These are phyloP conservation scores for Aptenodytes forsteri DNA, from an alignment of 2,113 vertebrate species.

Conservation along the genomic window DNA sequence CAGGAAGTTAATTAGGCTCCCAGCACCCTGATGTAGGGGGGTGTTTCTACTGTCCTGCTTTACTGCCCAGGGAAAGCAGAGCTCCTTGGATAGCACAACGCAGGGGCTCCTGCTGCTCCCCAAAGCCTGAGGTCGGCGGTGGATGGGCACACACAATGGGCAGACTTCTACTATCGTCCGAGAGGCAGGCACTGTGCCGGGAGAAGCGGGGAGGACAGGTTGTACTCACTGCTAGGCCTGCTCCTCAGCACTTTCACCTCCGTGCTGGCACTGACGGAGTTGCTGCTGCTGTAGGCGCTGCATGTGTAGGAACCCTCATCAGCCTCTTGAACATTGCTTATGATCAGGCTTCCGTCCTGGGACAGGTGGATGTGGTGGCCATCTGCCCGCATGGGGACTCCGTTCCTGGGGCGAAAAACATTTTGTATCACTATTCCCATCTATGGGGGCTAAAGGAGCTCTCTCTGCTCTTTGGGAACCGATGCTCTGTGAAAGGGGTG, in stretches of 20 bases:
- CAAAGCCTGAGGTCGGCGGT: rapidly evolving
- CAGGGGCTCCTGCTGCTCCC: not conserved
- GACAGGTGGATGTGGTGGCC: conserved; percentile 79
- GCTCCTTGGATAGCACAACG: rapidly evolving
- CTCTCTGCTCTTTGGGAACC: not conserved
- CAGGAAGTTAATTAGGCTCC: not conserved
- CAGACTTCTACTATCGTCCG: rapidly evolving
- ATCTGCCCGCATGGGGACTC: conserved; percentile 83
- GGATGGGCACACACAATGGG: rapidly evolving
- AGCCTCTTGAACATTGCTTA: conserved; percentile 76
- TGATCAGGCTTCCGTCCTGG: conserved; percentile 84
- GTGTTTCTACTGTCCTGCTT: not conserved
- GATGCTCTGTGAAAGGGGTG: not conserved
- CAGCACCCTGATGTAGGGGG: not conserved
- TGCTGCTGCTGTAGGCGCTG: conserved; percentile 88
- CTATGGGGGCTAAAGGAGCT: not conserved
- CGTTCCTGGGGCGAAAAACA: conserved; percentile 76
- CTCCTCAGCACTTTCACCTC: conserved; percentile 83
- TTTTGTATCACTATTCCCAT: not conserved
- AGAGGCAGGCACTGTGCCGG: rapidly evolving
- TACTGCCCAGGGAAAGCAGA: not conserved
- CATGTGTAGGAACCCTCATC: conserved; percentile 94
- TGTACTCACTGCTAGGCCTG: conserved; percentile 51
- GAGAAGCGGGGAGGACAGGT: no score
- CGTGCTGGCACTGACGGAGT: conserved; percentile 88